Evolutionary conservation across 2,797 vertebrate genomes (phyloP), one percentile per base, ranked within the genome.

Genomic region (Rhynchotus rufescens): DNA sequence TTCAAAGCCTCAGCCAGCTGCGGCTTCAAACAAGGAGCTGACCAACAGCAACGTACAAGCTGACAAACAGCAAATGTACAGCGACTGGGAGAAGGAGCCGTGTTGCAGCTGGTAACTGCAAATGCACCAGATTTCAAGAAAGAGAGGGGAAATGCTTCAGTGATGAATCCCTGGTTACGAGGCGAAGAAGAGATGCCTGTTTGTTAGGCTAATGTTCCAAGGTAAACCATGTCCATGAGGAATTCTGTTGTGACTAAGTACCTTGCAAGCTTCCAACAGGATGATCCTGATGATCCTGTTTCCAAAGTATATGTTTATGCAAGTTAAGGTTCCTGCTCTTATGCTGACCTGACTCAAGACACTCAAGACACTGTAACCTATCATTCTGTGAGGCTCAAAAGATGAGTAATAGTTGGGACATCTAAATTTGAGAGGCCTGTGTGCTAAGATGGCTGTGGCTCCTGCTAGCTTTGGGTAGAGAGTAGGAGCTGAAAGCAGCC

Each of bases 401-500:
- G 57, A 6, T 30, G 13, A 45, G 64, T 49, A 71, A 64, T 59
- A 42, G 56, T 71, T 82, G 51, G 9, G n/a, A 67, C 26, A 42
- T 6, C 28, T 82, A 60, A 77, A 64, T 60, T 21, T 52, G 21
- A 52, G 1, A 2, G 10, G 59, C 67, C 1, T 0, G 4, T 47
- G 16, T 42, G 22, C 28, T 51, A 32, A 42, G 22, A 47, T 32
- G 34, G 45, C 76, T 73, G 44, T 12, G 54, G 16, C 23, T 81
- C 16, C 3, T 54, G 21, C 36, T 52, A 2, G 38, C 51, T 76
- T 76, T 47, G 42, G 6, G 7, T 26, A 20, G 44, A 61, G 32
- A 65, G 20, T 0, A 6, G 47, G 23, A 0, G 0, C 25, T 13
- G 4, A 23, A 32, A 61, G 3, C 17, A 44, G 54, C 25, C 66